Percentiles rank a stretch among this genome's conserved stretches.
Conservation (phyloP, 2,888 invertebrate species). For the Drosophila ustulata region DNA sequence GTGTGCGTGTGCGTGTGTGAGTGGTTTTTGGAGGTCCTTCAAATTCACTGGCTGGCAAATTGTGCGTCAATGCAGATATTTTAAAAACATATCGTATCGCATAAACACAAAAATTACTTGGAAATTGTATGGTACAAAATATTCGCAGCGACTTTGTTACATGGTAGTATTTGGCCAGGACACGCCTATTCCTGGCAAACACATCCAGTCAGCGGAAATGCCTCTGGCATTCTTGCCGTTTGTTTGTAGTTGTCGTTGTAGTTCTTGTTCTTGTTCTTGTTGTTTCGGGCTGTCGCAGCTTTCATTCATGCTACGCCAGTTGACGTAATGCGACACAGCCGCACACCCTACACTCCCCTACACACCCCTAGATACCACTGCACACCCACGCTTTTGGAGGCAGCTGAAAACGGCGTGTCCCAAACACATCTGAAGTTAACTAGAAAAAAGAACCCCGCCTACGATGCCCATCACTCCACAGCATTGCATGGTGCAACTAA, state of each 20-base stretch:
- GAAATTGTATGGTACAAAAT: too few relatives aligned
- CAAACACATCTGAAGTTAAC: conserved; percentile 35
- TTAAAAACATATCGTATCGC: conserved; percentile 7
- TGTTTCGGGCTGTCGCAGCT: conserved; percentile 59
- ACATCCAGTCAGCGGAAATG: conserved; percentile 48
- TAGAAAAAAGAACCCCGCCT: conserved; percentile 1
- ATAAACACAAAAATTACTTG: too few relatives aligned
- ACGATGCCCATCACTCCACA: conserved; percentile 7
- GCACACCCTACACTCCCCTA: conserved; percentile 4
- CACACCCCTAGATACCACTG: not conserved
- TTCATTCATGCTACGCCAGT: conserved; percentile 74
- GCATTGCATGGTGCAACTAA: conserved; percentile 17
- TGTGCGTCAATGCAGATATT: conserved; percentile 55
- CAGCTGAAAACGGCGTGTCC: conserved; percentile 19
- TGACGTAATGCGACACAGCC: conserved; percentile 74
- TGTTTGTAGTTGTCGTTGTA: conserved; percentile 42
- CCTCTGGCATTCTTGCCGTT: conserved; percentile 28
- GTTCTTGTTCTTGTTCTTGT: conserved; percentile 35
- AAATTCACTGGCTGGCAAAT: conserved; percentile 45
- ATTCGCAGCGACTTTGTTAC: conserved; percentile 4
- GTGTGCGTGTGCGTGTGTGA: not conserved
- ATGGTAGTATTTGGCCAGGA: conserved; percentile 25
- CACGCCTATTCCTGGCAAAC: conserved; percentile 44
- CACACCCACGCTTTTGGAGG: conserved; percentile 15
- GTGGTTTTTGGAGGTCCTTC: conserved; percentile 33